phyloP scores from a whole-genome alignment of 2,888 invertebrate genomes.

The Marasmarcha lunaedactyla region DNA sequence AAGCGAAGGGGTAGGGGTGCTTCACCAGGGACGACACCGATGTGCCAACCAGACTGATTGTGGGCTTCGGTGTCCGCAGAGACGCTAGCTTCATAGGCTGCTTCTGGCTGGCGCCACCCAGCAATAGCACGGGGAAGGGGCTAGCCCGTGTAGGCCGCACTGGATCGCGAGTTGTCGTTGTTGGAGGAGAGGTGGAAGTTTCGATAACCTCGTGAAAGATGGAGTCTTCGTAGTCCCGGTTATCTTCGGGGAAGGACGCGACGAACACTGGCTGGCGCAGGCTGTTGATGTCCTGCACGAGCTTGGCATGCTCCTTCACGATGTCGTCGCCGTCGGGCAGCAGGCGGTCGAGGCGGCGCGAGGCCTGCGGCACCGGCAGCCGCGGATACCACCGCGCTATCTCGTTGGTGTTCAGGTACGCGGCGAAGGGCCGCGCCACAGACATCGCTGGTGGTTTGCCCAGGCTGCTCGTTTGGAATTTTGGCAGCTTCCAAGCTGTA shows the following conservation, averaged over 20 bases:
- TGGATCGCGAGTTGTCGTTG: conserved; percentile 14
- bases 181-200: conserved; percentile 28
- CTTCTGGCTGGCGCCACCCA: conserved; percentile 45
- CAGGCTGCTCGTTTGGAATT: background rate
- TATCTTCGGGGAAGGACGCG: conserved; percentile 37
- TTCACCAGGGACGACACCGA: conserved; percentile 39
- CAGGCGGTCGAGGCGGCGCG: conserved; percentile 26
- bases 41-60: conserved; percentile 45
- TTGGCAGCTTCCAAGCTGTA: too few relatives aligned
- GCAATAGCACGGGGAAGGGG: conserved; percentile 38
- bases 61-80: conserved; percentile 28
- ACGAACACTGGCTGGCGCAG: conserved; percentile 44
- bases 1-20: conserved; percentile 54
- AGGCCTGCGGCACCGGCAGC: conserved; percentile 14
- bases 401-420: too few relatives aligned
- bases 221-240: conserved; percentile 51
- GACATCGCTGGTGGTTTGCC: conserved; percentile 4
- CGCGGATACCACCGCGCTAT: conserved; percentile 6
- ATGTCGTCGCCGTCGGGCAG: conserved; percentile 35
- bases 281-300: conserved; percentile 58
- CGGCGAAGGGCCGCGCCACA: conserved; percentile 9
- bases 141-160: conserved; percentile 21
- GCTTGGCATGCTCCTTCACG: conserved; percentile 54
- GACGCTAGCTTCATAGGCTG: conserved; percentile 33
- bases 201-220: conserved; percentile 53